Evolutionary conservation across 2,113 vertebrate species (phyloP).

Genomic region (Mormyrus iriodes): DNA sequence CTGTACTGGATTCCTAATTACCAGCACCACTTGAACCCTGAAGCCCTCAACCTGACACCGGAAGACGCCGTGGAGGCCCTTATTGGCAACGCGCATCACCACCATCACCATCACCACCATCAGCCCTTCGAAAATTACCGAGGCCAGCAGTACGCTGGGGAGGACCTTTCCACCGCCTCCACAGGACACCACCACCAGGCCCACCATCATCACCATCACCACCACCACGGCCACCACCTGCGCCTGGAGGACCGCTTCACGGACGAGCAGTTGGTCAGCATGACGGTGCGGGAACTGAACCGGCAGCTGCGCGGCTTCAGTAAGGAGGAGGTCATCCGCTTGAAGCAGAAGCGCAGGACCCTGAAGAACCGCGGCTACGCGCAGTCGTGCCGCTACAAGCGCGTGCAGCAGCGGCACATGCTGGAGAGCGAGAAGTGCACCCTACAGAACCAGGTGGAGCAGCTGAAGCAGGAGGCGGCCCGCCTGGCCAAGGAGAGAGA

Average conservation of each 20-base stretch:
- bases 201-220: conserved; percentile 59
- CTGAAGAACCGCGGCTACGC: conserved; percentile 98
- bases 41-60: conserved; percentile 92
- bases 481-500: conserved; percentile 91
- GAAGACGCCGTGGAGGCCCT: conserved; percentile 97
- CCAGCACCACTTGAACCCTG: conserved; percentile 91
- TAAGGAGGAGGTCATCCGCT: conserved; percentile 95
- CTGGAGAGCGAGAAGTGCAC: conserved; percentile 93
- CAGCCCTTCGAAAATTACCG: conserved; percentile 71
- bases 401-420: conserved; percentile 95
- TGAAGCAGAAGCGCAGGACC: conserved; percentile 97
- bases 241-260: conserved; percentile 94
- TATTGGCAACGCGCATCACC: conserved; percentile 79
- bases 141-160: conserved; percentile 72
- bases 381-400: conserved; percentile 95
- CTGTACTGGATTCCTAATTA: conserved; percentile 97
- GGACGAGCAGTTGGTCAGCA: conserved; percentile 96
- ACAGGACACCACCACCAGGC: conserved; percentile 58
- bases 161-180: conserved; percentile 62
- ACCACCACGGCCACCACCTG: conserved; percentile 71
- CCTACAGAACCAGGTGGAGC: conserved; percentile 90
- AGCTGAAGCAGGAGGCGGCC: conserved; percentile 86
- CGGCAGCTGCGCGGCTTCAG: conserved; percentile 94
- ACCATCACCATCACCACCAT: conserved; percentile 69
- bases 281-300: conserved; percentile 97